Evolutionary conservation across 2,888 invertebrate genomes (phyloP).

Genomic region (Petrophora chlorosata): DNA sequence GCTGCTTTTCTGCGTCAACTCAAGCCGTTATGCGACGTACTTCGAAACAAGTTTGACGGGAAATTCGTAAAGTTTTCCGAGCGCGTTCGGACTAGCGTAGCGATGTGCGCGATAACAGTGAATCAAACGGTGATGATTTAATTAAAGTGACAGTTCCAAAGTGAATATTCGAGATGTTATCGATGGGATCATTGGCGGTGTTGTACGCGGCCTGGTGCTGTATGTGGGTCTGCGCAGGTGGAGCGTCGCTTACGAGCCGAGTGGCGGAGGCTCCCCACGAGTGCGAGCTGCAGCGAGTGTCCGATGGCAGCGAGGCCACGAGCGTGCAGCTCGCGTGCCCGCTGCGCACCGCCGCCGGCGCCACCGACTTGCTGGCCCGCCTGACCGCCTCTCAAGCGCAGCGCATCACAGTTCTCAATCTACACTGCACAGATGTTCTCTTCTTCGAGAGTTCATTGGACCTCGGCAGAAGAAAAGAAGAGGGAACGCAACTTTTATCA

Average conservation of each 20-base stretch:
- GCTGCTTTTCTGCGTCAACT: constrained; percentile 52
- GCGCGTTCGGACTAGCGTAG: constrained; percentile 70
- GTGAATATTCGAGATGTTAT: constrained; percentile 79
- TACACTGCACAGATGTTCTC: constrained; percentile 89
- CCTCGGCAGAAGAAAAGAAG: constrained; percentile 79
- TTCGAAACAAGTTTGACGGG: constrained; percentile 83
- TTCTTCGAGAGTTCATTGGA: constrained; percentile 89
- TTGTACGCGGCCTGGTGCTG: constrained; percentile 71
- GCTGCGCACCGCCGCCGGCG: constrained; percentile 86
- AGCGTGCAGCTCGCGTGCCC: constrained; percentile 86
- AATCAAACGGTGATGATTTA: constrained; percentile 73
- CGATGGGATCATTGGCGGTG: constrained; percentile 73
- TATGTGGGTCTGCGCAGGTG: constrained; percentile 65
- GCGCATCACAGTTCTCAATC: constrained; percentile 86
- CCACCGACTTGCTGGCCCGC: constrained; percentile 85
- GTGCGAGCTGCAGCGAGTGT: constrained; percentile 88
- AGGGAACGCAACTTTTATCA: constrained; percentile 83
- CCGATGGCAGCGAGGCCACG: constrained; percentile 80
- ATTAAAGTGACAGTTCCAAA: constrained; percentile 75
- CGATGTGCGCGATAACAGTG: constrained; percentile 74
- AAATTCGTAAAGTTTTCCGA: constrained; percentile 80
- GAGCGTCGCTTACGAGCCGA: constrained; percentile 77
- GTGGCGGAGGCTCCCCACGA: constrained; percentile 87
- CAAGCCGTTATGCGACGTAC: constrained; percentile 78
- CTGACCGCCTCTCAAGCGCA: constrained; percentile 87